A percentile compares a stretch with the other conserved stretches of the same genome.
Evolutionary conservation across 2,888 invertebrate genomes (phyloP).

Genomic region (Orthosia incerta): DNA sequence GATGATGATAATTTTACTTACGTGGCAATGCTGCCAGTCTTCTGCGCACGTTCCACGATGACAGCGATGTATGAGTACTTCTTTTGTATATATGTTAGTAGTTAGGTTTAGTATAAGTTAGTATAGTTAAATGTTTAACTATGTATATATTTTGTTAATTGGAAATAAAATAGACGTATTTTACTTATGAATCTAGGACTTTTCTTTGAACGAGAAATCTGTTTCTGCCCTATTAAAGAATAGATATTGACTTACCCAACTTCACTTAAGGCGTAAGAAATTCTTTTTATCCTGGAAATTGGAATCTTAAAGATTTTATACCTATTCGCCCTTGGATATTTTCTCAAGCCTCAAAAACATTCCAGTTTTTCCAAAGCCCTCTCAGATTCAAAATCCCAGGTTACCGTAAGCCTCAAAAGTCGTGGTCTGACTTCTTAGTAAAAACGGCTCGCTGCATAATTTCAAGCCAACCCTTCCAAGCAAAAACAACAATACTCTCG

Average conservation of each 20-base stretch:
- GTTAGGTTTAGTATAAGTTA: too few species aligned
- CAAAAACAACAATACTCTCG: constrained; percentile 49
- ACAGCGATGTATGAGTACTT: too few species aligned
- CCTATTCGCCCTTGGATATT: not conserved
- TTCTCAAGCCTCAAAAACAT: not conserved
- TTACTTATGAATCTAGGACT: too few species aligned
- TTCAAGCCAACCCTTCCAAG: constrained; percentile 22
- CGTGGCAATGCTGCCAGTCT: too few species aligned
- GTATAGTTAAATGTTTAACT: too few species aligned
- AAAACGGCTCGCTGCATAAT: constrained; percentile 50
- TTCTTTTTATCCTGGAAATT: not conserved
- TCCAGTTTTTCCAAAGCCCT: not conserved
- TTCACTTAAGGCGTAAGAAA: not conserved
- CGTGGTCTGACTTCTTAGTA: constrained; percentile 27
- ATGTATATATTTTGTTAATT: too few species aligned
- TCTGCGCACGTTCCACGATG: too few species aligned
- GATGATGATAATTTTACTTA: too few species aligned
- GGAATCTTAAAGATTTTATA: not conserved
- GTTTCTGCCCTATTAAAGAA: not conserved
- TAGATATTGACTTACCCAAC: not conserved
- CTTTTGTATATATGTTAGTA: too few species aligned
- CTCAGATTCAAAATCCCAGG: constrained; percentile 13
- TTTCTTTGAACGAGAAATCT: not conserved
- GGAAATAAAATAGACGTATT: too few species aligned
- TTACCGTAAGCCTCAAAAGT: constrained; percentile 24